These are phyloP conservation scores for Torymus aiolomorphi DNA, from an alignment of 2,888 invertebrate species.

Conservation along the genomic window DNA sequence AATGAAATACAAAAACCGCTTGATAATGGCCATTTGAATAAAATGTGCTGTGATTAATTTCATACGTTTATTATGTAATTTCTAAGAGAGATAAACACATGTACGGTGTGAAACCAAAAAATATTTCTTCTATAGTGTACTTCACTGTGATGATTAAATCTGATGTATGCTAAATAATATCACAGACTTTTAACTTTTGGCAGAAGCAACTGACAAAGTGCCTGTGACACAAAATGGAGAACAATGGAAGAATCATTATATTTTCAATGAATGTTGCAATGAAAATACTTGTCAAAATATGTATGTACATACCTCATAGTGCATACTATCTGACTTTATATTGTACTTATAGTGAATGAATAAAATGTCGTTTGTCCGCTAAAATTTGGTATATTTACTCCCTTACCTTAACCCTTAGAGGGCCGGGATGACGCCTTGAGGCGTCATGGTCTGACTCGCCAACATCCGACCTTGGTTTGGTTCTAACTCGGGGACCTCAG, in stretches of 20 bases:
- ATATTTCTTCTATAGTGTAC: slow-evolving; percentile 42
- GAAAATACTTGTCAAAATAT: slow-evolving; percentile 64
- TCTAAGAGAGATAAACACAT: slow-evolving; percentile 38
- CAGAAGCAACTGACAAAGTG: slow-evolving; percentile 69
- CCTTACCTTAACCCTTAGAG: neutral
- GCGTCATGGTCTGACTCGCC: no score
- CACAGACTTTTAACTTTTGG: slow-evolving; percentile 63
- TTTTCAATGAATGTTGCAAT: slow-evolving; percentile 70
- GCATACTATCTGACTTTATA: slow-evolving; percentile 67
- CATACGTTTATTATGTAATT: slow-evolving; percentile 48
- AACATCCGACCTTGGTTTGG: no score
- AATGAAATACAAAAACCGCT: slow-evolving; percentile 37
- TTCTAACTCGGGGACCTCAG: no score
- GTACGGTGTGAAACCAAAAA: slow-evolving; percentile 52
- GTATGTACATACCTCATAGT: slow-evolving; percentile 61
- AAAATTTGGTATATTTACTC: slow-evolving; percentile 26
- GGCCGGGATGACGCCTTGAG: no score
- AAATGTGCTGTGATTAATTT: slow-evolving; percentile 57
- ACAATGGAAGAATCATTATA: slow-evolving; percentile 64
- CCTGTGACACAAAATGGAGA: slow-evolving; percentile 68
- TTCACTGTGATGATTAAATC: slow-evolving; percentile 50
- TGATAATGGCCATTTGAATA: slow-evolving; percentile 57
- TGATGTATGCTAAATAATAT: slow-evolving; percentile 54
- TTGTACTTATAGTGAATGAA: slow-evolving; percentile 69
- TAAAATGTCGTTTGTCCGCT: slow-evolving; percentile 71